Evolutionary conservation across 2,888 invertebrate species (phyloP).

Genomic region (Norana najaformis): DNA sequence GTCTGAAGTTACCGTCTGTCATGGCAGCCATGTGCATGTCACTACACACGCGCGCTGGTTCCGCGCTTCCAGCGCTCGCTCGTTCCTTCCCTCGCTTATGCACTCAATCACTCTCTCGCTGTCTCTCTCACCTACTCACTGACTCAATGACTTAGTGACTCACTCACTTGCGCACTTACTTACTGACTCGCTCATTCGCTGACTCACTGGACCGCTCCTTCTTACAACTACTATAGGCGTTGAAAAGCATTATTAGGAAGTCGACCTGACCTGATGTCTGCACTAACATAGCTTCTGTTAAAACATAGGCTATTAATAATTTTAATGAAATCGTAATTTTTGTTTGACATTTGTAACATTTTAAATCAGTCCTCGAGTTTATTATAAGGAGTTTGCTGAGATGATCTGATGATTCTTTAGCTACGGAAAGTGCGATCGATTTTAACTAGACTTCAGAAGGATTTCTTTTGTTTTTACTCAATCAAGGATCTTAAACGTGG

Average conservation of each 20-base stretch:
- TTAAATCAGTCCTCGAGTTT: too few relatives aligned
- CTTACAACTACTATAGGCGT: not conserved
- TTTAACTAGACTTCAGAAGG: too few relatives aligned
- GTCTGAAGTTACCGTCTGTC: conserved; percentile 4
- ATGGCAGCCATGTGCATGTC: not conserved
- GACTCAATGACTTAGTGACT: not conserved
- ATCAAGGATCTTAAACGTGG: too few relatives aligned
- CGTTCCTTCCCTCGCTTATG: not conserved
- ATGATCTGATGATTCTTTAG: not conserved
- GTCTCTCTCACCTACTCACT: not conserved
- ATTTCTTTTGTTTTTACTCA: not conserved
- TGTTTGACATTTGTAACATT: too few relatives aligned
- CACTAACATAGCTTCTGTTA: not conserved
- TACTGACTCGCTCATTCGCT: not conserved
- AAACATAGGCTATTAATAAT: too few relatives aligned
- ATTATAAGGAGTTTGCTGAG: too few relatives aligned
- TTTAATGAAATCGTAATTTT: too few relatives aligned
- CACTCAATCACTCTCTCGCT: not conserved
- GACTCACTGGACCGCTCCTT: not conserved
- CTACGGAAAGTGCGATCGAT: too few relatives aligned
- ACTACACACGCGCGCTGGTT: not conserved
- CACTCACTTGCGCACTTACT: not conserved
- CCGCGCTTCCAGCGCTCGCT: too few relatives aligned
- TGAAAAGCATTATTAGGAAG: not conserved
- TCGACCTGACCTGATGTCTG: not conserved